Evolutionary conservation across 1,140 invertebrate species (phyloP), one percentile per base, ranked within the genome.

Genomic region (Zaprionus kolodkinae): DNA sequence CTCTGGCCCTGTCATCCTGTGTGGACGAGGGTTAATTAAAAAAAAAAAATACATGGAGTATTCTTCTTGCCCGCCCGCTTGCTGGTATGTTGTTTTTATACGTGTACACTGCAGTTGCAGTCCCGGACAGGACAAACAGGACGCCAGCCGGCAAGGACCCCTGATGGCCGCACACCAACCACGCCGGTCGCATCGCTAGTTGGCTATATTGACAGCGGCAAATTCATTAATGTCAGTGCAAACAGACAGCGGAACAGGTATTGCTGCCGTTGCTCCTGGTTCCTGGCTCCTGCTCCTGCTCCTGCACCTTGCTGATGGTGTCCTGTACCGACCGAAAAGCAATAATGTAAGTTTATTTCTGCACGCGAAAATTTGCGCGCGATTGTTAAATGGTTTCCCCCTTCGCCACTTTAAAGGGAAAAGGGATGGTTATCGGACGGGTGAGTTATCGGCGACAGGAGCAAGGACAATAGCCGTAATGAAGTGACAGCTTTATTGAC

Each of bases 401-500:
- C 71, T 21, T 21, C 27, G 27, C 27, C 27, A 5, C 17, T 27
- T 13, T 25, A n/a, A 25, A 13, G 12, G 13, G 33, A 30, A 52
- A 33, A 9, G 13, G 38, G 13, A 11, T 36, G 27, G 27, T 30
- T 30, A 30, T 25, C 40, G 36, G 21, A 69, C 17, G 15, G n/a
- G 52, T 88, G 84, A 87, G 84, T 83, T 87, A 88, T 87, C 64
- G 79, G 72, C 69, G 68, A 72, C 70, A 66, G 67, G 38, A 64
- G 43, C 74, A 65, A 71, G 78, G 73, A 84, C 75, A 81, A 88
- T 79, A 67, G 75, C 69, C 85, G 85, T 89, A 89, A 89, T 89
- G 85, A 89, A 89, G 86, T 89, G 85, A 89, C 85, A 81, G 85
- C 78, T 89, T 89, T 89, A 89, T 89, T 89, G 86, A 89, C 85